These are phyloP conservation scores for Oithona nana DNA, from an alignment of 2,888 invertebrate genomes.

Conservation along the genomic window DNA sequence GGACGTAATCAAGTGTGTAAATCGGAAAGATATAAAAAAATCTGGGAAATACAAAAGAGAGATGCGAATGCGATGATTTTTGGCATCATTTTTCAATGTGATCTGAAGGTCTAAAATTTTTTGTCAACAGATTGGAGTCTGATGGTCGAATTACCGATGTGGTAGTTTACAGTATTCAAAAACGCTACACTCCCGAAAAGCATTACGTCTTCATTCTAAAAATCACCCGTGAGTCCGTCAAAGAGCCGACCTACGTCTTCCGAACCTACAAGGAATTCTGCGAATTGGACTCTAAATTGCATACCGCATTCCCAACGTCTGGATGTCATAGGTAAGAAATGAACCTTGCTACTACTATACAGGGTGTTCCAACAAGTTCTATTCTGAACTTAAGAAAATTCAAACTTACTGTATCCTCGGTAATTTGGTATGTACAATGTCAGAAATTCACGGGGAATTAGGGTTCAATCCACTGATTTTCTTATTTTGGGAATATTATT, in stretches of 20 bases:
- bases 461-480: too few relatives aligned
- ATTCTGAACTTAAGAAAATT: too few relatives aligned
- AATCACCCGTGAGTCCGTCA: constrained; percentile 61
- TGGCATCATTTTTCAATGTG: background rate
- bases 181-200: constrained; percentile 89
- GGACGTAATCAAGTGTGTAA: too few relatives aligned
- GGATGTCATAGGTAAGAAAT: background rate
- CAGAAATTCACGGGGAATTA: too few relatives aligned
- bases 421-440: too few relatives aligned
- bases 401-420: too few relatives aligned
- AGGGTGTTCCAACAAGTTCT: too few relatives aligned
- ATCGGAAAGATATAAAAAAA: too few relatives aligned
- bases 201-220: constrained; percentile 76
- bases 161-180: constrained; percentile 71
- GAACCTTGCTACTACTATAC: too few relatives aligned
- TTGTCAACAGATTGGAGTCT: constrained; percentile 33
- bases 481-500: too few relatives aligned
- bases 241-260: constrained; percentile 70
- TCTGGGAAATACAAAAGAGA: too few relatives aligned
- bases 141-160: constrained; percentile 74
- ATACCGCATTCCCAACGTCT: constrained; percentile 19
- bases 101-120: constrained; percentile 13
- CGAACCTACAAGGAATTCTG: constrained; percentile 91
- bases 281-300: constrained; percentile 84
- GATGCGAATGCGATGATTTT: too few relatives aligned